Conservation (phyloP, 2,888 invertebrate genomes). For the Pseudococcus jackbeardsleyi region DNA sequence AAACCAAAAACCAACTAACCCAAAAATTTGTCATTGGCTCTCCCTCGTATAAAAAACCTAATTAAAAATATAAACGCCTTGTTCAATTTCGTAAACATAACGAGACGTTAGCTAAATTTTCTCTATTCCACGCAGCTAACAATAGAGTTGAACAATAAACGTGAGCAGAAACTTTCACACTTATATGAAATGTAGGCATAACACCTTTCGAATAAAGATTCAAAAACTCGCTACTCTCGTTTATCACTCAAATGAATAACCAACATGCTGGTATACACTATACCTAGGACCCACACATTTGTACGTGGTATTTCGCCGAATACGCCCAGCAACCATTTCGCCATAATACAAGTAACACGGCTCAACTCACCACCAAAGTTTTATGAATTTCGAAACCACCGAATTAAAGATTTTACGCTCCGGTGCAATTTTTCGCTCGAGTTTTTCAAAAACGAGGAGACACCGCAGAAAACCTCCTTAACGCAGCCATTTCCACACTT, state of each 20-base stretch:
- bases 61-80: constrained; percentile 7
- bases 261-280: neutral
- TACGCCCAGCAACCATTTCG: constrained; percentile 11
- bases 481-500: neutral
- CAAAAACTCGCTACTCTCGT: constrained; percentile 33
- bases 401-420: constrained; percentile 22
- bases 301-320: neutral
- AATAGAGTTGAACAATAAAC: constrained; percentile 1
- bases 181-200: neutral
- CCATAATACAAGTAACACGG: neutral
- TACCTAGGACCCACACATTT: neutral
- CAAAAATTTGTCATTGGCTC: neutral
- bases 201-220: constrained; percentile 21
- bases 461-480: neutral
- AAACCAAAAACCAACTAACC: too few relatives aligned
- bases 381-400: constrained; percentile 27
- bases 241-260: constrained; percentile 14
- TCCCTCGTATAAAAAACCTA: neutral
- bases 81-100: neutral
- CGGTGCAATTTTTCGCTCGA: neutral
- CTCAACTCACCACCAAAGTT: constrained; percentile 21
- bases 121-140: neutral
- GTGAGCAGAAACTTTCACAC: constrained; percentile 13
- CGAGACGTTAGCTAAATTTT: neutral
- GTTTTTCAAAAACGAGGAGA: constrained; percentile 21